Evolutionary conservation across 2,888 invertebrate species (phyloP).

Genomic region (Gastrophysa polygoni): DNA sequence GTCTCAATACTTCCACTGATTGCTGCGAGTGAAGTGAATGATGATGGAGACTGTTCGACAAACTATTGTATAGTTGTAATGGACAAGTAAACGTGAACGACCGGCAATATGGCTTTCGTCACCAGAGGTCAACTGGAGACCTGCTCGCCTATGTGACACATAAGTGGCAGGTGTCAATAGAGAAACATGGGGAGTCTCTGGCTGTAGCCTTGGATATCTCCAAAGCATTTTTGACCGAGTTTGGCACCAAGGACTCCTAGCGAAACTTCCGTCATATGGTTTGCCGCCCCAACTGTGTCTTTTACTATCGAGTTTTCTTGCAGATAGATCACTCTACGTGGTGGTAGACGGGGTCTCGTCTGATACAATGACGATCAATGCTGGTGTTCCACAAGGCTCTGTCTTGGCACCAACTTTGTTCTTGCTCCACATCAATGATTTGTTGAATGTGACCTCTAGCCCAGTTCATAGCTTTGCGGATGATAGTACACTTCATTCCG

Average conservation of each 20-base stretch:
- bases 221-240: constrained; percentile 12
- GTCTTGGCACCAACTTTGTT: background rate
- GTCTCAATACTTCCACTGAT: no score
- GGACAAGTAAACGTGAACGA: background rate
- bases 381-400: background rate
- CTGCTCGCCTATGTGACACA: background rate
- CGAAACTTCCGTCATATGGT: background rate
- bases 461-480: constrained; percentile 1
- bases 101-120: constrained; percentile 4
- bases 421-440: background rate
- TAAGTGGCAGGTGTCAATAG: background rate
- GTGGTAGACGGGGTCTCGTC: constrained; percentile 5
- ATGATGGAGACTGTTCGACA: no score
- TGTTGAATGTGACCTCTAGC: constrained; percentile 1
- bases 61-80: no score
- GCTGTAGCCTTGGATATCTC: constrained; percentile 1
- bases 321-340: background rate
- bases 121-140: constrained; percentile 3
- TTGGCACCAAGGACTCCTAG: constrained; percentile 8
- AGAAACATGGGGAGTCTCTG: background rate
- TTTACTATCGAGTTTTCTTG: background rate
- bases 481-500: background rate
- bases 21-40: no score
- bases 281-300: background rate
- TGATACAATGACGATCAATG: background rate